Evolutionary conservation across 2,888 invertebrate species (phyloP).

Genomic region (Drosophila borealis): DNA sequence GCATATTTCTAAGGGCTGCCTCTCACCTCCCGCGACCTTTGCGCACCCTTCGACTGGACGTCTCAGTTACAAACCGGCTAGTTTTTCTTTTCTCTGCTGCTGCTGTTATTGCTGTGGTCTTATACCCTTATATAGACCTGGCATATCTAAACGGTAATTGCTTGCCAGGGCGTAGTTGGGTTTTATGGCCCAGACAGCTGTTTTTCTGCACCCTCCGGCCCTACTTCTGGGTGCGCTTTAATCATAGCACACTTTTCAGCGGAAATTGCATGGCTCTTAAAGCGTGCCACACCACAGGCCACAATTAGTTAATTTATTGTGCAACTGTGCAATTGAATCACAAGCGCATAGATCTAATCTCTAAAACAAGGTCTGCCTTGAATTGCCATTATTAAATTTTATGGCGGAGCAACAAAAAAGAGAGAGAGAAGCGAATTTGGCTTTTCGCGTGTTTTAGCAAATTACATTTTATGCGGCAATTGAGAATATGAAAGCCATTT

Average conservation of each 20-base stretch:
- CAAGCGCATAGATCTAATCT: conserved; percentile 52
- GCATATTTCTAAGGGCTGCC: conserved; percentile 46
- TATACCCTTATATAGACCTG: background rate
- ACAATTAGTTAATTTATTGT: conserved; percentile 54
- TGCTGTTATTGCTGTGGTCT: conserved; percentile 27
- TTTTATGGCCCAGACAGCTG: conserved; percentile 76
- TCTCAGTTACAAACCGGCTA: conserved; percentile 59
- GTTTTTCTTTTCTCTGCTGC: conserved; percentile 6
- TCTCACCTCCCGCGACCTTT: conserved; percentile 11
- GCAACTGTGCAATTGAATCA: conserved; percentile 48
- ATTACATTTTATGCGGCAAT: conserved; percentile 40
- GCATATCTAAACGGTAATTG: conserved; percentile 75
- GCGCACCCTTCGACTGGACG: conserved; percentile 51
- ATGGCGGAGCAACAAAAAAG: conserved; percentile 16
- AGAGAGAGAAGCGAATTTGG: background rate
- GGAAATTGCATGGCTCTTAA: conserved; percentile 27
- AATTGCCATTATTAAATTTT: conserved; percentile 61
- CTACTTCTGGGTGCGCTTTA: conserved; percentile 23
- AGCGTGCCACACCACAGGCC: conserved; percentile 19
- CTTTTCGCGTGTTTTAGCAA: conserved; percentile 27
- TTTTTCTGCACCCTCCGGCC: conserved; percentile 30
- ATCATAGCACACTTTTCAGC: conserved; percentile 61
- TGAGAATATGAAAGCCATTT: conserved; percentile 28
- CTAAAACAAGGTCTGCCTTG: conserved; percentile 30
- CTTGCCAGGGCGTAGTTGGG: conserved; percentile 67